Evolutionary conservation across 2,113 vertebrate species (phyloP).

Genomic region (Marcusenius ussheri): DNA sequence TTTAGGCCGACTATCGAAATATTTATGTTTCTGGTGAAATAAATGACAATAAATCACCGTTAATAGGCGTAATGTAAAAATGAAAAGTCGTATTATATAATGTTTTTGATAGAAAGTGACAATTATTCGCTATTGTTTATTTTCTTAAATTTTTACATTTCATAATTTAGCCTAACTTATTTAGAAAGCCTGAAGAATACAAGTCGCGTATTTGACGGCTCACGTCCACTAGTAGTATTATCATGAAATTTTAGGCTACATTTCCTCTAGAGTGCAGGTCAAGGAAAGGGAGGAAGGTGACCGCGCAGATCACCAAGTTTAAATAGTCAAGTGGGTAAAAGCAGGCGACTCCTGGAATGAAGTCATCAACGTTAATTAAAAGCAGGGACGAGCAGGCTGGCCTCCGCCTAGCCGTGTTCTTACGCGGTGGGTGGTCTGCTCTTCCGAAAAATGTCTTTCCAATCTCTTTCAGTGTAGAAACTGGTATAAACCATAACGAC

Average conservation of each 20-base stretch:
- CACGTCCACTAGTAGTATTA: background rate
- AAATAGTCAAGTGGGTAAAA: slow-evolving; percentile 28
- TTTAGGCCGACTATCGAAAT: background rate
- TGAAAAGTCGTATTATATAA: background rate
- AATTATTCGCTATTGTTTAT: background rate
- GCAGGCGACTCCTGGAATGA: slow-evolving; percentile 37
- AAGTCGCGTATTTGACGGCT: background rate
- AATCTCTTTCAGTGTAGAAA: slow-evolving; percentile 52
- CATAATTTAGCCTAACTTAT: background rate
- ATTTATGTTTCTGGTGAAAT: background rate
- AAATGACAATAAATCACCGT: background rate
- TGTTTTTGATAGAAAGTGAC: background rate
- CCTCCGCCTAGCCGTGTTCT: slow-evolving; percentile 54
- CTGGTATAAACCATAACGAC: slow-evolving; percentile 59
- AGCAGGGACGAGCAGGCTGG: slow-evolving; percentile 64
- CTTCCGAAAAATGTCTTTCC: slow-evolving; percentile 66
- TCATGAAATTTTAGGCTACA: background rate
- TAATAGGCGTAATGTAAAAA: background rate
- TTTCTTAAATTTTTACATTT: background rate
- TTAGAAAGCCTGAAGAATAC: background rate
- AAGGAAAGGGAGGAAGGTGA: background rate
- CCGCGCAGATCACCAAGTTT: background rate
- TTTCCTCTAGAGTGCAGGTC: background rate
- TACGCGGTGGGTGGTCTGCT: slow-evolving; percentile 83
- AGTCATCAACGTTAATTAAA: slow-evolving; percentile 74